Evolutionary conservation across 2,888 invertebrate species (phyloP), one percentile per base, ranked within the genome.

Genomic region (Trachelus troglodyta): DNA sequence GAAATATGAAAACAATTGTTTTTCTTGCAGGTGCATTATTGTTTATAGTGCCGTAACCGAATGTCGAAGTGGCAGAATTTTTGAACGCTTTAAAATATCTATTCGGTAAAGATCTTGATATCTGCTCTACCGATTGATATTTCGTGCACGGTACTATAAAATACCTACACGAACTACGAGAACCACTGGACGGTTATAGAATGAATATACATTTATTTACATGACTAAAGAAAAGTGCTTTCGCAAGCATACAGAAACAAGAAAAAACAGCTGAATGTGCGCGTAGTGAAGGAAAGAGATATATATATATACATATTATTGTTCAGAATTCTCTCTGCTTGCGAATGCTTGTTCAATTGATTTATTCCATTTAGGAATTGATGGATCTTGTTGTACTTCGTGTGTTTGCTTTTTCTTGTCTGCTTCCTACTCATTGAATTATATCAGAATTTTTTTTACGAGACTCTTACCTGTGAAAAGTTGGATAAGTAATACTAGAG

Each of bases 321-420:
- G 12, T 30, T 33, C 9, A 4, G 12, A 71, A 71, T 34, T 71
- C 71, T 34, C 12, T 34, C 71, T 71, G 71, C 71, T 34, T 71
- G 71, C 71, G 71, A 71, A 34, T 33, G 34, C 33, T 31, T 31
- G 23, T 9, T 71, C 71, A 71, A 71, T 71, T 31, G 71, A 71
- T 56, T 56, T 56, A 71, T 71, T 71, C 71, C 71, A 71, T 71
- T 71, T 71, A 74, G 33, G 69, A 34, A 56, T 37, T 75, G 75
- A 77, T 71, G 71, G 75, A 77, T 77, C 75, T 77, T 75, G 77
- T 75, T 37, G 33, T 31, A 31, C 31, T 71, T 34, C 34, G 31
- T 71, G 31, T 33, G 15, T 71, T 71, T 71, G 31, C 31, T 71
- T 71, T 34, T 71, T 71, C 9, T 71, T 12, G 9, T 23, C 56